Evolutionary conservation across 2,888 invertebrate species (phyloP).

Genomic region (Metacarcinus magister): DNA sequence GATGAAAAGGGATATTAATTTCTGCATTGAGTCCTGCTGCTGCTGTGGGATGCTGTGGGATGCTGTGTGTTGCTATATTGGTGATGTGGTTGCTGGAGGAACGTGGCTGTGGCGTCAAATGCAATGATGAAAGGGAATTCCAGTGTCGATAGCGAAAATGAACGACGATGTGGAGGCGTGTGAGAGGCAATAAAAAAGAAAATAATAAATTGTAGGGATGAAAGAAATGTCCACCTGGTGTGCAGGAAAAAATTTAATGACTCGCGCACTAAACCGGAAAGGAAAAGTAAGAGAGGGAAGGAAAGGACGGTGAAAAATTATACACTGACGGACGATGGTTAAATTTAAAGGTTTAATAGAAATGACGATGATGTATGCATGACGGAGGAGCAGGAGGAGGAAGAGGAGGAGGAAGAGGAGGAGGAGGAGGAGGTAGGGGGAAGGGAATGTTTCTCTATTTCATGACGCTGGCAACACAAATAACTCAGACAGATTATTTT

Average conservation of each 20-base stretch:
- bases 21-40: too few relatives aligned
- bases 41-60: background rate
- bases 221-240: background rate
- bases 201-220: background rate
- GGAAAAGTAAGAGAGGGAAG: background rate
- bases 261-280: too few relatives aligned
- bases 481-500: too few relatives aligned
- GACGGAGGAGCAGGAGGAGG: too few relatives aligned
- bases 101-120: background rate
- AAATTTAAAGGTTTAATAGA: too few relatives aligned
- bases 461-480: too few relatives aligned
- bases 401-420: too few relatives aligned
- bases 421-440: too few relatives aligned
- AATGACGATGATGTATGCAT: too few relatives aligned
- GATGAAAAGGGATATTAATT: too few relatives aligned
- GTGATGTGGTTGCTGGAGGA: background rate
- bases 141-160: background rate
- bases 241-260: too few relatives aligned
- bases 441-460: too few relatives aligned
- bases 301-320: background rate
- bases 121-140: constrained; percentile 51
- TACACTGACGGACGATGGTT: background rate
- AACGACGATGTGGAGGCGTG: background rate
- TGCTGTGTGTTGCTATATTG: background rate
- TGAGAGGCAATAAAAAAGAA: background rate